These are phyloP conservation scores for Hybognathus amarus DNA, from an alignment of 2,797 vertebrate genomes.

Conservation along the genomic window DNA sequence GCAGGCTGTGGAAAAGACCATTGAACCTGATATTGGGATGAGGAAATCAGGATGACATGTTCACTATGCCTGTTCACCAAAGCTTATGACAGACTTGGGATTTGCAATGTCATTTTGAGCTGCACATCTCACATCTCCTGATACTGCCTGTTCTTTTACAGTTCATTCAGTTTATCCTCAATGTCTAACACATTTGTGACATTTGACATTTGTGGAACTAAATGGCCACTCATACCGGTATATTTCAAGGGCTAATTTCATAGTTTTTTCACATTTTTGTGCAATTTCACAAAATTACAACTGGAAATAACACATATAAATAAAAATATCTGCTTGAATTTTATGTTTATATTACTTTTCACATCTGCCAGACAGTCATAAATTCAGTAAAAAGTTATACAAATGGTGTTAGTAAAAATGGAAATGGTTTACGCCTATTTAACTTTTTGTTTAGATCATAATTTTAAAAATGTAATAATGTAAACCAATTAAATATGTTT, in stretches of 20 bases:
- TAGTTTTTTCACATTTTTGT: neutral
- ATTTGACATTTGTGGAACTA: neutral
- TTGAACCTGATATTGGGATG: constrained; percentile 11
- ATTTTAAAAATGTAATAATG: no score
- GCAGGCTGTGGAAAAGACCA: neutral
- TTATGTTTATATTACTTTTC: neutral
- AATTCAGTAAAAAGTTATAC: neutral
- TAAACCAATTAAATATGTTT: no score
- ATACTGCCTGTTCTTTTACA: neutral
- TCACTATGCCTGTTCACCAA: constrained; percentile 10
- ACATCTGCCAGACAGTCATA: neutral
- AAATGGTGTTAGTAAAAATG: neutral
- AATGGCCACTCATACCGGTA: neutral
- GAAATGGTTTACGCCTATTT: neutral
- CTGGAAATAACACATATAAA: neutral
- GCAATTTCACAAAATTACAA: neutral
- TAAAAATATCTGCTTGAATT: neutral
- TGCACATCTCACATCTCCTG: neutral
- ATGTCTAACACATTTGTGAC: neutral
- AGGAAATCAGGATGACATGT: constrained; percentile 14
- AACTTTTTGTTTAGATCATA: neutral
- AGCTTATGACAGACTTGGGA: neutral
- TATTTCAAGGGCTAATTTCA: neutral
- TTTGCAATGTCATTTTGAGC: neutral
- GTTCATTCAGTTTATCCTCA: neutral